A percentile compares a stretch with the other conserved stretches of the same genome.
These are phyloP conservation scores for Leiothrix lutea DNA, from an alignment of 2,113 vertebrate genomes.

Conservation along the genomic window DNA sequence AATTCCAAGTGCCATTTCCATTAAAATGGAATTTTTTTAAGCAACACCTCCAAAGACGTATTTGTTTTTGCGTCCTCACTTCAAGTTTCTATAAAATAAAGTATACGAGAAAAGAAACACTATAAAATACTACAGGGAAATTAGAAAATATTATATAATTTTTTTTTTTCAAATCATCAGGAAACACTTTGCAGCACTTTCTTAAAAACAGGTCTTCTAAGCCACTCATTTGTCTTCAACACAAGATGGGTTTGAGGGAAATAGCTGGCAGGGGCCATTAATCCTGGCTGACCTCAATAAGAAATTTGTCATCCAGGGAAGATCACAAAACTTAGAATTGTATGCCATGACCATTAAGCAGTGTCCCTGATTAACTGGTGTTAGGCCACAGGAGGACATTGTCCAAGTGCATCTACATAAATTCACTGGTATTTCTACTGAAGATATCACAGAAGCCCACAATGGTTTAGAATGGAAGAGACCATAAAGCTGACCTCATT, in stretches of 20 bases:
- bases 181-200: not conserved
- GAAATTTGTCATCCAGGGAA: not conserved
- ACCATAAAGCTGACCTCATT: fast-evolving
- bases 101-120: not conserved
- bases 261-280: not conserved
- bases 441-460: not conserved
- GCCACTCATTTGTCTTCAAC: not conserved
- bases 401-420: not conserved
- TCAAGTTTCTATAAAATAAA: not conserved
- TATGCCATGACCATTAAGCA: not conserved
- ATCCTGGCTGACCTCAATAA: conserved; percentile 34
- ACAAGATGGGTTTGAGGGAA: not conserved
- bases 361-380: not conserved
- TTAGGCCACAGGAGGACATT: not conserved
- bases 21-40: not conserved
- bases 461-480: not conserved
- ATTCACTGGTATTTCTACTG: not conserved
- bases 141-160: not conserved
- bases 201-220: not conserved
- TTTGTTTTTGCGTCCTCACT: not conserved
- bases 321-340: not conserved
- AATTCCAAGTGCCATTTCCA: not conserved
- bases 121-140: not conserved
- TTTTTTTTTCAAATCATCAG: not conserved
- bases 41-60: not conserved